Conservation (phyloP, 2,113 vertebrate genomes). For the Cochlearius cochlearius region DNA sequence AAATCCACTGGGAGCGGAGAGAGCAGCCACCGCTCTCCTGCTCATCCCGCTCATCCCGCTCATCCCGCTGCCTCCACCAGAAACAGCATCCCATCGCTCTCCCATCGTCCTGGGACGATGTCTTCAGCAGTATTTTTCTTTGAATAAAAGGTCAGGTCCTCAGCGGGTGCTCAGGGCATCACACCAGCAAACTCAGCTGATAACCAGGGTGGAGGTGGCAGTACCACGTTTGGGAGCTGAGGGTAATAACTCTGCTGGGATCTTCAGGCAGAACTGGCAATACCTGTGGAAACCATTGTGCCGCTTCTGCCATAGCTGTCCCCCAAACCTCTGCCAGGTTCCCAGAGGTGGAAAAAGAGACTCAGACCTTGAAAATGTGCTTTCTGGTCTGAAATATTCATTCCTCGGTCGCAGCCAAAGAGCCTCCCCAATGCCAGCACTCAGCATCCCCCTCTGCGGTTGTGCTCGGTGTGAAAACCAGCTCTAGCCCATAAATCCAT, state of each 20-base stretch:
- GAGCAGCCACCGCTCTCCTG: not conserved
- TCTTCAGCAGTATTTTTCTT: not conserved
- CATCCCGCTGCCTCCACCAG: fast-evolving
- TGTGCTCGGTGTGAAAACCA: not conserved
- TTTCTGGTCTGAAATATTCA: not conserved
- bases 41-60: fast-evolving
- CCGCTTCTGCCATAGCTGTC: not conserved
- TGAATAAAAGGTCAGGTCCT: not conserved
- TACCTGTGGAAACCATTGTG: not conserved
- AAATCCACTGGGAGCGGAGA: not conserved
- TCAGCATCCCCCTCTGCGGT: not conserved
- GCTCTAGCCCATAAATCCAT: not conserved
- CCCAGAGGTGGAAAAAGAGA: not conserved
- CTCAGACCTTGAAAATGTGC: not conserved
- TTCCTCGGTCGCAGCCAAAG: not conserved
- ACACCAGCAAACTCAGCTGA: not conserved
- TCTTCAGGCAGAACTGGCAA: not conserved
- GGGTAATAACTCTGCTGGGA: not conserved
- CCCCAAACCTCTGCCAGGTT: not conserved
- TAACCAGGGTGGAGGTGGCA: not conserved
- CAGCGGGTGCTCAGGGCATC: fast-evolving
- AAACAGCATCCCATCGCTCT: not conserved
- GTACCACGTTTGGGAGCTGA: not conserved
- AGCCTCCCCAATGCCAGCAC: not conserved
- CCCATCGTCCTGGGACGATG: no score